Evolutionary conservation across 2,113 vertebrate species (phyloP), one percentile per base, ranked within the genome.

Genomic region (Campylomormyrus tamandua): DNA sequence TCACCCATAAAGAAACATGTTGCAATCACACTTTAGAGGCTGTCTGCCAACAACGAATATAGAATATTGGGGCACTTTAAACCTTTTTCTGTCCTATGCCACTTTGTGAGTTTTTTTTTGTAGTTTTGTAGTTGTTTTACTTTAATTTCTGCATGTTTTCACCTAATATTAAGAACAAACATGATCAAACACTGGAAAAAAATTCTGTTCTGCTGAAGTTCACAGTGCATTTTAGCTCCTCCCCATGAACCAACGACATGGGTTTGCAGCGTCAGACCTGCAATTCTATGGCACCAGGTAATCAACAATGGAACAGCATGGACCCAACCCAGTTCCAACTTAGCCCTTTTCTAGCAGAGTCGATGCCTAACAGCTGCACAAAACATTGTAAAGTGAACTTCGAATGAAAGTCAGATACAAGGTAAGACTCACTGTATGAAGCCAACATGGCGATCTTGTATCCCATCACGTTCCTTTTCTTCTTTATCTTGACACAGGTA

Each of bases 401-500:
- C 9, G 24, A n/a, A 84, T 84, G 83, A 24, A 84, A 84, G 19
- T 84, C 83, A 84, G 19, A 48, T 27, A 27, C 46, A 27, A 84
- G 31, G 13, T 58, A 17, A 80, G 13, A 96, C 98, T 96, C 92
- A 99, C 98, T 98, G 97, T 91, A 99, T 96, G 92, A 99, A 99
- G 56, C 96, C 97, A 46, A 96, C 96, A 0, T 98, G 96, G 0
- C 92, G 91, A 1, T 94, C 89, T 24, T 92, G 94, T 4, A 96
- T 95, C 90, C 92, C 94, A 74, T 98, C 94, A 91, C 93, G 93
- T 53, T 95, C 94, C 89, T 92, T 93, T 83, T 99, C 97, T 89
- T 94, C 93, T 87, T 99, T 97, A 0, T 99, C 97, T 77, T 98
- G 97, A 89, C 90, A 94, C 3, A 94, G 95, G 24, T 99, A 99